Conservation (phyloP, 2,888 invertebrate species). For the Athetis lepigone region DNA sequence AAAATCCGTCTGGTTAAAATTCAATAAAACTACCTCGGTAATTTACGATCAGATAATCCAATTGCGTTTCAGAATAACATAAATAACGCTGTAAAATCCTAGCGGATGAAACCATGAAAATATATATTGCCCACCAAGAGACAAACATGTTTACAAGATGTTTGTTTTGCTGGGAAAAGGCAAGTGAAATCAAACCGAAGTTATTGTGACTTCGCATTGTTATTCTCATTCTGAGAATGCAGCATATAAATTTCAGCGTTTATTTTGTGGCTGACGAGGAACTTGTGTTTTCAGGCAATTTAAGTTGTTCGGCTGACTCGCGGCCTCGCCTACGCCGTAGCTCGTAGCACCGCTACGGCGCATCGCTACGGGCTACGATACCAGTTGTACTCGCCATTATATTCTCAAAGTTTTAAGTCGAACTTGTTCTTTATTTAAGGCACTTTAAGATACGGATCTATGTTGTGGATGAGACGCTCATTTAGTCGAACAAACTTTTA, state of each 20-base stretch:
- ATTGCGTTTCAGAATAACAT: slow-evolving; percentile 27
- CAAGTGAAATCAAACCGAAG: slow-evolving; percentile 73
- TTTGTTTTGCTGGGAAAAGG: slow-evolving; percentile 56
- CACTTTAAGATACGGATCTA: slow-evolving; percentile 31
- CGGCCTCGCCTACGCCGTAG: slow-evolving; percentile 55
- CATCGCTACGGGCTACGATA: slow-evolving; percentile 67
- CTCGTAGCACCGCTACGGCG: slow-evolving; percentile 55
- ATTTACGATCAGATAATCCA: slow-evolving; percentile 46
- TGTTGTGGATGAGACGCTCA: slow-evolving; percentile 24
- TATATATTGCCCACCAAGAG: slow-evolving; percentile 56
- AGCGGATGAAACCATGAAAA: slow-evolving; percentile 40
- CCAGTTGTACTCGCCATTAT: slow-evolving; percentile 47
- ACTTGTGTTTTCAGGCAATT: slow-evolving; percentile 78
- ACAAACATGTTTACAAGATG: slow-evolving; percentile 83
- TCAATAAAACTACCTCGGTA: slow-evolving; percentile 43
- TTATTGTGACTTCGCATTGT: slow-evolving; percentile 73
- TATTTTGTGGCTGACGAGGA: slow-evolving; percentile 69
- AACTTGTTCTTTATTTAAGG: slow-evolving; percentile 48
- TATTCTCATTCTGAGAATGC: slow-evolving; percentile 70
- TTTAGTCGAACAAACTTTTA: slow-evolving; percentile 19
- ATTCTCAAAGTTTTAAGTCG: slow-evolving; percentile 54
- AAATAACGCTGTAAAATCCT: slow-evolving; percentile 51
- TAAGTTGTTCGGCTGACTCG: slow-evolving; percentile 71
- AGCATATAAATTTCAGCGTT: slow-evolving; percentile 70
- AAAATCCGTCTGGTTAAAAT: slow-evolving; percentile 28